phyloP scores from a whole-genome alignment of 1,140 invertebrate species.

The Drosophila chauvacae region DNA sequence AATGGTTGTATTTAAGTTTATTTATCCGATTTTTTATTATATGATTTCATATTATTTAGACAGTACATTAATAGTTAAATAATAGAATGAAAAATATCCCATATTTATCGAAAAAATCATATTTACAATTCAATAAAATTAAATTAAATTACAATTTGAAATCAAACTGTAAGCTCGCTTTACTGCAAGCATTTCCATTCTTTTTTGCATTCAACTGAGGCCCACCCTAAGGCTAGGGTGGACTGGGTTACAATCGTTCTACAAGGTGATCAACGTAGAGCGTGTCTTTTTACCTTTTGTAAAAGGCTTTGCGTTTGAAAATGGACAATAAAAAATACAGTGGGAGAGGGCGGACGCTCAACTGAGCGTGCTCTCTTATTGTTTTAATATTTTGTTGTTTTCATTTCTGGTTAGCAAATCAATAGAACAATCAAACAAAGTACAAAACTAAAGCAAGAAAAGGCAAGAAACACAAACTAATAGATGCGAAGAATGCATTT shows the following conservation, averaged over 20 bases:
- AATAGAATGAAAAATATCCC: neutral
- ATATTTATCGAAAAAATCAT: neutral
- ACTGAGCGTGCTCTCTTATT: neutral
- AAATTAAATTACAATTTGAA: neutral
- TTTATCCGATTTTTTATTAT: neutral
- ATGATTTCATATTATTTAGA: neutral
- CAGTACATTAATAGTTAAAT: neutral
- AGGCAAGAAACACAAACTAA: constrained; percentile 15
- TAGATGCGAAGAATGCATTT: constrained; percentile 9
- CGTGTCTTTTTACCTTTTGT: constrained; percentile 30
- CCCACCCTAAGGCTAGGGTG: constrained; percentile 3
- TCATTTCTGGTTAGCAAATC: constrained; percentile 13
- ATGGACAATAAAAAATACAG: neutral
- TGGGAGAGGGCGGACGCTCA: neutral
- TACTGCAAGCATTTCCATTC: neutral
- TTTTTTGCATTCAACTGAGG: neutral
- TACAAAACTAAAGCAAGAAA: constrained; percentile 17
- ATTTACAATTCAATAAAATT: neutral
- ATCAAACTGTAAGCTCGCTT: neutral
- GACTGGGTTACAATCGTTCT: constrained; percentile 7
- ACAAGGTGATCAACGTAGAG: constrained; percentile 26
- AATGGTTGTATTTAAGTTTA: neutral
- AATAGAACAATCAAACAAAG: constrained; percentile 1
- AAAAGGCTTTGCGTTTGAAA: constrained; percentile 29
- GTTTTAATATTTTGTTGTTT: neutral